Evolutionary conservation across 2,113 vertebrate genomes (phyloP), one percentile per base, ranked within the genome.

Genomic region (Dendrocopos noguchii): DNA sequence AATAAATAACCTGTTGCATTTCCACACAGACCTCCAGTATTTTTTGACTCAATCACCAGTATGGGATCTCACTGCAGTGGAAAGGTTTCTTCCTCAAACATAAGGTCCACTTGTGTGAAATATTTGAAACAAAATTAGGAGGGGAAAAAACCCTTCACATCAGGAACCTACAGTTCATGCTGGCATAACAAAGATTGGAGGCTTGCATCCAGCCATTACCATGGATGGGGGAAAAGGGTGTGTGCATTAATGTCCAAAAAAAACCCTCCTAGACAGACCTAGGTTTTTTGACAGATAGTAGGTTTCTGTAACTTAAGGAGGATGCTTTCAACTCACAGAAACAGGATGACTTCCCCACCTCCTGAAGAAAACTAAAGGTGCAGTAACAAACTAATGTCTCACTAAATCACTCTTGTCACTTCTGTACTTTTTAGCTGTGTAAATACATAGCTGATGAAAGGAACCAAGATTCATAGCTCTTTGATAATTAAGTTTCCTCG

Each of bases 1-100:
- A 78, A 95, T 53, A 92, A 90, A 95, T 57, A 92, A 90, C 73
- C 87, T 75, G 84, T 22, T 61, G 53, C 61, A 63, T 59, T 85
- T 74, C 57, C 47, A 80, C 31, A 34, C n/a, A 83, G 57, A 80
- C 13, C 47, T 72, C 33, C 47, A 83, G 74, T 27, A 80, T 64
- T 79, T 80, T 46, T 93, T 63, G 64, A 60, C 42, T 42, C 42
- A 44, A 64, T 28, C 55, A 80, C 34, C 39, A 74, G n/a, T 14
- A 50, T 18, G 24, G 31, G 34, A 61, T 68, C 18, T 10, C 47
- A 39, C 53, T 61, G 53, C 44, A 84, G 27, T 11, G 16, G 34
- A 20, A 52, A 59, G 55, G 46, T 24, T 76, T 52, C 42, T 47
- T 44, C 25, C 20, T 71, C 31, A 52, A 63, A 56, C 8, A 0